These are phyloP conservation scores for Teinopalpus imperialis DNA, from an alignment of 2,888 invertebrate species.

Conservation along the genomic window DNA sequence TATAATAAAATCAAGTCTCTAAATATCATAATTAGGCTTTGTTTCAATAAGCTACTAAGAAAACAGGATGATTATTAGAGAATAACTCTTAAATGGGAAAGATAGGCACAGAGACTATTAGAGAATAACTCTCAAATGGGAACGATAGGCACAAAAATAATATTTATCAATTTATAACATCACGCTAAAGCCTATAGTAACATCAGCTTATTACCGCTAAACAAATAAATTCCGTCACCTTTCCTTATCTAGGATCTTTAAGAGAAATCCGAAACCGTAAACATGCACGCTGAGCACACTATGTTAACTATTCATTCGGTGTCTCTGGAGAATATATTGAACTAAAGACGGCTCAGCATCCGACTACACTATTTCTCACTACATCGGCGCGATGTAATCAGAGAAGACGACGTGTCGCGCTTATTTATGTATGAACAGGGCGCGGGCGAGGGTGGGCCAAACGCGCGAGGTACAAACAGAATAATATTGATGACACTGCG, in stretches of 20 bases:
- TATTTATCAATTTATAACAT: conserved; percentile 41
- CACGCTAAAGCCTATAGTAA: conserved; percentile 67
- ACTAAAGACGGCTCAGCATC: conserved; percentile 78
- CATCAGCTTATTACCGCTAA: conserved; percentile 73
- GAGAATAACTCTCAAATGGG: not conserved
- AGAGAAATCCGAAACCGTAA: conserved; percentile 80
- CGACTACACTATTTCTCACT: conserved; percentile 80
- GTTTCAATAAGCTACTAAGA: too few species aligned
- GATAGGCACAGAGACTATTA: conserved; percentile 32
- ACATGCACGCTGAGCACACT: conserved; percentile 71
- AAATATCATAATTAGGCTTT: too few species aligned
- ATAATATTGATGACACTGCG: conserved; percentile 82
- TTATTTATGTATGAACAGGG: conserved; percentile 82
- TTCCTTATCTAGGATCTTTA: conserved; percentile 74
- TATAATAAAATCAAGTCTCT: too few species aligned
- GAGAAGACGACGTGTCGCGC: conserved; percentile 82
- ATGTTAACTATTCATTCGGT: conserved; percentile 76
- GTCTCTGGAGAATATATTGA: conserved; percentile 74
- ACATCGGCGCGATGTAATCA: conserved; percentile 82
- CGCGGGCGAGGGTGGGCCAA: conserved; percentile 78
- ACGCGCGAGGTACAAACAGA: conserved; percentile 80
- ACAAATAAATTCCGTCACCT: conserved; percentile 74
- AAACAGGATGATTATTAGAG: not conserved
- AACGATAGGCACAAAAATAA: conserved; percentile 35
- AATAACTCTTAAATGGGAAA: conserved; percentile 8